Percentiles rank a stretch among this genome's conserved stretches.
These are phyloP conservation scores for Nesospiza acunhae DNA, from an alignment of 2,113 vertebrate species.

Conservation along the genomic window DNA sequence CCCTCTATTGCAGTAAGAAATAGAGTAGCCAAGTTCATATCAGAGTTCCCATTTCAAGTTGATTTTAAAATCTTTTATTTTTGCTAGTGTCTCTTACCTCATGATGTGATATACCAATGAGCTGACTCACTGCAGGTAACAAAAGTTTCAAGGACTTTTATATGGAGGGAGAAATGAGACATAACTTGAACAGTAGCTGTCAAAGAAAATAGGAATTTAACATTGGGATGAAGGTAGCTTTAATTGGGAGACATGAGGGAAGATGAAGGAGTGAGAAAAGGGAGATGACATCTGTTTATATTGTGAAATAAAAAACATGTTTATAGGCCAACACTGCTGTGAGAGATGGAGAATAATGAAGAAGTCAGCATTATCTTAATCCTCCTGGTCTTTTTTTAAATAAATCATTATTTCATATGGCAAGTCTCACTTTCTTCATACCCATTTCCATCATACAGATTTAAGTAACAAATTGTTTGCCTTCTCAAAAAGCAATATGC, in stretches of 20 bases:
- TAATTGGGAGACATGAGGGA: neutral
- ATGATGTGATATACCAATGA: neutral
- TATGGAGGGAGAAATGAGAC: neutral
- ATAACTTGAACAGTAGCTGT: neutral
- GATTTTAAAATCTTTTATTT: neutral
- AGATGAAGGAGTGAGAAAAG: neutral
- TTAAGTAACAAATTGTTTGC: neutral
- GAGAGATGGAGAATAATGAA: neutral
- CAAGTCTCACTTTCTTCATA: neutral
- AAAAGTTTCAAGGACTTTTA: neutral
- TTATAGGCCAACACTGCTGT: neutral
- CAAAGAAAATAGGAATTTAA: neutral
- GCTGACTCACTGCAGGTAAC: neutral
- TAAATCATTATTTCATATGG: neutral
- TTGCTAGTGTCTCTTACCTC: neutral
- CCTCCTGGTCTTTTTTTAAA: neutral
- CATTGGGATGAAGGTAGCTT: neutral
- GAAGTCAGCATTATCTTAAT: neutral
- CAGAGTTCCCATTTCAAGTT: neutral
- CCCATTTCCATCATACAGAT: neutral
- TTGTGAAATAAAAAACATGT: neutral
- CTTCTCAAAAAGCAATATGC: neutral
- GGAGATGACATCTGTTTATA: neutral
- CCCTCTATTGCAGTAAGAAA: neutral
- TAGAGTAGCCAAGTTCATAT: neutral